A percentile compares a stretch with the other conserved stretches of the same genome.
These are phyloP conservation scores for Ctenomys sociabilis DNA, from an alignment of 2,113 vertebrate species.

Conservation along the genomic window DNA sequence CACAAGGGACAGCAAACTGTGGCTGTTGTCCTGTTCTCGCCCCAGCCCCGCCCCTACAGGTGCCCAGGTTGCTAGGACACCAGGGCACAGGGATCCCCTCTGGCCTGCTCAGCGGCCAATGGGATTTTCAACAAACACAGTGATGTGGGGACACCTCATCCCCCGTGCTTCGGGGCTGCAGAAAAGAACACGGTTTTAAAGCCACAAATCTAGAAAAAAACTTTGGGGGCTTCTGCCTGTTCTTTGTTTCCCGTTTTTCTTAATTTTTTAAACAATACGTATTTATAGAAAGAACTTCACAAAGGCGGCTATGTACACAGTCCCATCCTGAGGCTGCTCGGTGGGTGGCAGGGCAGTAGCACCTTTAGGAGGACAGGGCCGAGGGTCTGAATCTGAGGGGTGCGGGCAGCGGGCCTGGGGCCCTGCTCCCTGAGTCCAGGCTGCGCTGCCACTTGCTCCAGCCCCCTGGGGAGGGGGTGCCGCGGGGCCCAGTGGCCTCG, in stretches of 20 bases:
- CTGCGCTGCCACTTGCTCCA: conserved; percentile 45
- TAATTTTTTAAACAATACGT: conserved; percentile 81
- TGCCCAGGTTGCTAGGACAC: background rate
- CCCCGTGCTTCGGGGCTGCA: background rate
- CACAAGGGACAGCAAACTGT: background rate
- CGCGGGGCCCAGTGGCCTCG: conserved; percentile 71
- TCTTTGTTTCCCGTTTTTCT: conserved; percentile 57
- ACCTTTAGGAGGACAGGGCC: conserved; percentile 87
- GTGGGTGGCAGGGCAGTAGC: conserved; percentile 91
- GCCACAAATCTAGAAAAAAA: conserved; percentile 86
- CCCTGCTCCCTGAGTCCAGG: conserved; percentile 79
- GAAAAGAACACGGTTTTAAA: conserved; percentile 80
- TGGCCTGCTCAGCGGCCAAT: conserved; percentile 53
- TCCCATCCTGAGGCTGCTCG: conserved; percentile 83
- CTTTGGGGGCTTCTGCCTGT: conserved; percentile 71
- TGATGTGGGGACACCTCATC: background rate
- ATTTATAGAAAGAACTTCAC: conserved; percentile 86
- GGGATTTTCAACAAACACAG: conserved; percentile 69
- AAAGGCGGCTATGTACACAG: conserved; percentile 86
- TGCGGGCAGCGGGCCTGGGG: background rate
- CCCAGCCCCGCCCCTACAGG: background rate
- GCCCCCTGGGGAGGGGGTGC: conserved; percentile 60
- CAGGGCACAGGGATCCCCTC: background rate
- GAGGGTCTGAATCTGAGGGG: background rate
- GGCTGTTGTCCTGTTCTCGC: rapidly evolving